Conservation (phyloP, 2,888 invertebrate species). For the Stratiomys singularior region DNA sequence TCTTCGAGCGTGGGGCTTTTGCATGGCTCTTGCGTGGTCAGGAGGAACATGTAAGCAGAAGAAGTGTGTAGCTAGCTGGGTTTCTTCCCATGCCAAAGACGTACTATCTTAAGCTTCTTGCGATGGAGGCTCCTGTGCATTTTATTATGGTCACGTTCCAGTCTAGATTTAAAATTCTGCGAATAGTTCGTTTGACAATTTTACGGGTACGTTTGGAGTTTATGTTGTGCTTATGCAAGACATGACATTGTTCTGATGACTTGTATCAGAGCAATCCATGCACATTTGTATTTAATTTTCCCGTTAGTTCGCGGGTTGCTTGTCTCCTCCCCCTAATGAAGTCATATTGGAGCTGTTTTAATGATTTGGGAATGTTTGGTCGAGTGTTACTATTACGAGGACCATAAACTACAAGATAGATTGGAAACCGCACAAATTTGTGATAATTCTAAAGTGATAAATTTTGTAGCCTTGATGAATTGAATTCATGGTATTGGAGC, state of each 20-base stretch:
- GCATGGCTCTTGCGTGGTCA: neutral
- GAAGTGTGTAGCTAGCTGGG: neutral
- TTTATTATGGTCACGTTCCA: slow-evolving; percentile 52
- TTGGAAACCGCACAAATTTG: neutral
- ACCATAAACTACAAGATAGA: neutral
- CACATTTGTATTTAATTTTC: slow-evolving; percentile 30
- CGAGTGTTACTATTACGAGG: neutral
- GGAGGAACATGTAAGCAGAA: neutral
- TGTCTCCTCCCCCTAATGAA: neutral
- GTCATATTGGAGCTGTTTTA: neutral
- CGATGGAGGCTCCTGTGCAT: slow-evolving; percentile 12
- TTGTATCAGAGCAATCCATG: slow-evolving; percentile 15
- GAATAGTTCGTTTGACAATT: slow-evolving; percentile 46
- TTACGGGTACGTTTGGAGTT: slow-evolving; percentile 35
- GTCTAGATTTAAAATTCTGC: slow-evolving; percentile 52
- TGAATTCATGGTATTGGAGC: neutral
- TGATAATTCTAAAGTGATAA: neutral
- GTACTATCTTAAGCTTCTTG: neutral
- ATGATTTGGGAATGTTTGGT: neutral
- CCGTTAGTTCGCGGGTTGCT: slow-evolving; percentile 27
- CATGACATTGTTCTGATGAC: neutral
- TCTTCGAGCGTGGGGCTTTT: neutral
- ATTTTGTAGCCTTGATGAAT: neutral
- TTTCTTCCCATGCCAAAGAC: slow-evolving; percentile 32
- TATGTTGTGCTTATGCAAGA: slow-evolving; percentile 8